Base-by-base conservation (phyloP, 2,113 vertebrate species). In the Scalopus aquaticus region DNA sequence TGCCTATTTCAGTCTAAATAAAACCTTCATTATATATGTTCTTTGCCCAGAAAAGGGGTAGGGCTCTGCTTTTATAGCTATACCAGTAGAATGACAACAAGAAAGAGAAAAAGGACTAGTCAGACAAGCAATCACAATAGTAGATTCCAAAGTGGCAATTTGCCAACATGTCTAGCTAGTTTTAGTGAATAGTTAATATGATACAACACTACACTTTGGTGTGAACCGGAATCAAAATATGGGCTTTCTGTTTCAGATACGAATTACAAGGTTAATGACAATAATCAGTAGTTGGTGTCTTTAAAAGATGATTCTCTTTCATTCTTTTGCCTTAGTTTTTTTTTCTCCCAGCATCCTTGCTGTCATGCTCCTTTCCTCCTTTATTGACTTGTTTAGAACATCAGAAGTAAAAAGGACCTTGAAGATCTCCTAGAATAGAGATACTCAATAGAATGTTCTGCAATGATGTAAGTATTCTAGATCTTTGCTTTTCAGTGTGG, bases 11-110 rank as follows among this genome's bases (percentile, higher is more conserved):
- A 44, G 56, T 84, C 58, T 90, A 76, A 93, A 80, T 74, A 88
- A 94, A 92, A 73, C 42, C 42, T 96, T 92, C 37, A 82, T 69
- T 81, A 12, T 74, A 11, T 54, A 58, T 58, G 11, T 87, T 82
- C 49, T 88, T 54, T 85, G 46, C 54, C 51, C n/a, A 87, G 67
- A 88, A 91, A 84, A 93, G 35, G 58, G 60, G 32, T 30, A 28
- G 42, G 42, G 16, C 35, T 84, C 2, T 60, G 12, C 19, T 37
- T 65, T 54, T 19, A 54, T 19, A 64, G 60, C 30, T 28, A 42
- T 0, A 77, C 67, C 30, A 42, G 22, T 32, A 9, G 46, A 42
- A n/a, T 60, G n/a, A 39, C 65, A 49, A 69, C 3, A 90, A 73
- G 62, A 93, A 72, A 60, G 42, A 88, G 32, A 58, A 17, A 42